A percentile compares a stretch with the other conserved stretches of the same genome.
These are phyloP conservation scores for Procavia capensis DNA, from an alignment of 2,113 vertebrate species.

Conservation along the genomic window DNA sequence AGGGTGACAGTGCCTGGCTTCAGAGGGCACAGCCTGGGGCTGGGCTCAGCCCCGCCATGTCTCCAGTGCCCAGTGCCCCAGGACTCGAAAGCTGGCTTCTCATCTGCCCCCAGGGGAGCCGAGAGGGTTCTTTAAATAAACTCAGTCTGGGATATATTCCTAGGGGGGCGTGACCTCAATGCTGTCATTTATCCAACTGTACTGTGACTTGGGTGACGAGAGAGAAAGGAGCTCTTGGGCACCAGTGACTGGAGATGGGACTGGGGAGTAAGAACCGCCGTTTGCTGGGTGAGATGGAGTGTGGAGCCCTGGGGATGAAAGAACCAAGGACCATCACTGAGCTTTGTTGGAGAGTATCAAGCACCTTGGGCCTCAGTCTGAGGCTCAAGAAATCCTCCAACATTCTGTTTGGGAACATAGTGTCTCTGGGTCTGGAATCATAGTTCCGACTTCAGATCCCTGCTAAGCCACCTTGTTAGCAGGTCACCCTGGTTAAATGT, in stretches of 20 bases:
- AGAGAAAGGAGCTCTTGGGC: not conserved
- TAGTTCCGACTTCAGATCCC: not conserved
- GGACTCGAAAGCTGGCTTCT: not conserved
- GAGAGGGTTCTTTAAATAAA: not conserved
- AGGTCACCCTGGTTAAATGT: not conserved
- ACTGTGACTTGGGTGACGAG: not conserved
- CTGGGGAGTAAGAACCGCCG: not conserved
- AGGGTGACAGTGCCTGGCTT: not conserved
- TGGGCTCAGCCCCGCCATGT: not conserved
- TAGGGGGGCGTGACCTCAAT: not conserved
- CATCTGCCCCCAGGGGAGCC: not conserved
- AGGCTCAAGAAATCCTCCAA: not conserved
- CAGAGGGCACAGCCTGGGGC: not conserved
- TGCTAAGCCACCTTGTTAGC: not conserved
- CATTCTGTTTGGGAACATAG: too few relatives aligned
- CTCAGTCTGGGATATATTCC: not conserved
- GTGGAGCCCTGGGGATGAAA: too few relatives aligned
- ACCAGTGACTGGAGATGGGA: not conserved
- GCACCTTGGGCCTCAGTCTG: not conserved
- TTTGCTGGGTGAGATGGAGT: too few relatives aligned
- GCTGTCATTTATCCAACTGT: not conserved
- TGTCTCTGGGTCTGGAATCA: not conserved
- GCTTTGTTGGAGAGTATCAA: not conserved
- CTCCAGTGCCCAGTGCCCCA: not conserved
- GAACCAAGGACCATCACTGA: too few relatives aligned